Base-by-base conservation (phyloP, 2,797 vertebrate genomes). In the Triplophysa bombifrons region DNA sequence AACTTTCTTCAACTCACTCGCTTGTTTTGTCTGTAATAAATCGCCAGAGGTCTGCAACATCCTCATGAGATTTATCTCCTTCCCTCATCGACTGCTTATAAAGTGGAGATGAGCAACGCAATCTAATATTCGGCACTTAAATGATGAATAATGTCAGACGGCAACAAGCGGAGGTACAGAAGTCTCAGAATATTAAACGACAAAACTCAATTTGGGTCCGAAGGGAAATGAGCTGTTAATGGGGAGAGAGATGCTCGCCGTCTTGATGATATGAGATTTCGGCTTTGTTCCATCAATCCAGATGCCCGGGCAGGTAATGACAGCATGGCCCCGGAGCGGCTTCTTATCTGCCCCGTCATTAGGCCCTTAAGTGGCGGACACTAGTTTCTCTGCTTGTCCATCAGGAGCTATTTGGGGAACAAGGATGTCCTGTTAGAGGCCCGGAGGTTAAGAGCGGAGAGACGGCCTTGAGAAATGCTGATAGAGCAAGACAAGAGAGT, bases 51-150 rank as follows among this genome's bases (percentile, higher is more conserved):
- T 82, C 80, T 74, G 65, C 84, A 78, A 55, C 61, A 58, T 73
- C 86, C 16, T 19, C 60, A 34, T 19, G 60, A 89, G 90, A 92
- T 91, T 92, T 87, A 90, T 88, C 83, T 83, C 81, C 81, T 48
- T 63, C 82, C 72, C 81, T 84, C 87, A 80, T 70, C 48, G 79
- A 76, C 48, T 84, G 84, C 74, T 87, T 91, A 90, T 86, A 87
- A 91, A 89, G 84, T 87, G 85, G 73, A 82, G 86, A 89, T 75
- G 86, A 90, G 85, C 74, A 86, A 85, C 85, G 86, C 88, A 89
- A 91, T 92, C 90, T 90, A 92, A 93, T 93, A 90, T 92, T 90
- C 85, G 81, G 16, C 83, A 82, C 87, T 89, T 92, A 91, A 91
- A 91, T 87, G 86, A 90, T 93, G 90, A 92, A 87, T 91, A 92